Evolutionary conservation across 2,797 vertebrate genomes (phyloP), one percentile per base, ranked within the genome.

Genomic region (Chelidonichthys spinosus): DNA sequence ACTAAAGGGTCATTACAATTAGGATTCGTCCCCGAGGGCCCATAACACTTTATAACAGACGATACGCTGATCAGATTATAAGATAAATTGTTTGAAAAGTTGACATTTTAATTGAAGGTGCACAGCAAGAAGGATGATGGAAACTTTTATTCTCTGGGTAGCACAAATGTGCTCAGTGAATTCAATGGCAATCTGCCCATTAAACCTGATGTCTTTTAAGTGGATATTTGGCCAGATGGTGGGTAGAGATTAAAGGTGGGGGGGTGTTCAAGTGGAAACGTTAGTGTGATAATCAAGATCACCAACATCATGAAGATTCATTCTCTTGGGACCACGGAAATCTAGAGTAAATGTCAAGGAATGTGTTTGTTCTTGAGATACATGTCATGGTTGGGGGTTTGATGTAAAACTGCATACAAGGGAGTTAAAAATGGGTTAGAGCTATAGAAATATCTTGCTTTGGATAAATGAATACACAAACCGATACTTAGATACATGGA

Each of bases 91-190:
- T 47, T 8, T 44, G 14, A 18, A 65, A 76, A 56, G 50, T 58
- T 47, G 7, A 36, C 11, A 43, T 76, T 74, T 77, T 63, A 7
- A 63, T 7, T 52, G 9, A 53, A 68, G 14, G n/a, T 60, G 36
- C 11, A 55, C 33, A 63, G 43, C 73, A 43, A 43, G 36, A 53
- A 56, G 11, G 56, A 37, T 46, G 32, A 63, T 35, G 6, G 10
- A 42, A 61, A 5, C n/a, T 39, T 65, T 63, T 49, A 42, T 67
- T 36, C 1, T 55, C 25, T 46, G 46, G 25, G 2, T 10, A 53
- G 17, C 44, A 5, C 35, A 56, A 55, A 55, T 68, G 17, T 44
- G 36, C 15, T 66, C 9, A 67, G 6, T 63, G 13, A 69, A 64
- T 62, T 68, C 4, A 70, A 14, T 14, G 46, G n/a, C 36, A 76